Evolutionary conservation across 1,140 invertebrate genomes (phyloP), one percentile per base, ranked within the genome.

Genomic region (Laupala kohalensis): DNA sequence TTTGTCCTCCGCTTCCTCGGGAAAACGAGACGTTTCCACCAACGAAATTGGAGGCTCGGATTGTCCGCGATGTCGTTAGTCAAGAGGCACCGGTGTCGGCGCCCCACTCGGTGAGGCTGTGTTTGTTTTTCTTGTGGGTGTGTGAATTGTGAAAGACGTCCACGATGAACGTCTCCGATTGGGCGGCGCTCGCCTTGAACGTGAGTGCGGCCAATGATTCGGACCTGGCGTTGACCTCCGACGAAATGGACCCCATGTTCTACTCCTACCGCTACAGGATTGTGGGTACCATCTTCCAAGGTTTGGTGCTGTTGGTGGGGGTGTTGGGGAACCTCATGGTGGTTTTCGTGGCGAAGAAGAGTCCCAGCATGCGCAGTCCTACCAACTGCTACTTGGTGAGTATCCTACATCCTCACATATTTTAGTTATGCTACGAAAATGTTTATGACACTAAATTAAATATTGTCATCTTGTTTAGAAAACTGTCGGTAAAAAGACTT

Each of bases 301-400:
- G 84, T 9, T 78, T 84, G 24, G 81, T 88, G 27, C 81, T 87
- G 66, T 73, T 86, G 0, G 79, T 87, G 4, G 86, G 86, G 3
- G 78, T 88, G 30, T 72, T 84, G 5, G 86, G 86, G 5, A 87
- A 87, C 76, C 77, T 84, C 9, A 79, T 85, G 78, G 84, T 86
- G 0, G 83, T 86, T 5, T 79, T 85, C 5, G 84, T 87, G 2
- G 81, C 84, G 1, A 76, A 77, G 5, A 75, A 78, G 5, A 83
- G 80, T 3, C 77, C 79, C 53, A 79, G 80, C 68, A 84, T 88
- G 84, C 82, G 83, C 73, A 84, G 86, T 5, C 86, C 87, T 0
- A 88, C 87, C 26, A 88, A 88, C 77, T 87, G 85, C 77, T 88
- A 88, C 76, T 77, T 88, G 30, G 84, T 87, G 5, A 72, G 71